Conservation (phyloP, 2,888 invertebrate species). For the Drosophila algonquin region DNA sequence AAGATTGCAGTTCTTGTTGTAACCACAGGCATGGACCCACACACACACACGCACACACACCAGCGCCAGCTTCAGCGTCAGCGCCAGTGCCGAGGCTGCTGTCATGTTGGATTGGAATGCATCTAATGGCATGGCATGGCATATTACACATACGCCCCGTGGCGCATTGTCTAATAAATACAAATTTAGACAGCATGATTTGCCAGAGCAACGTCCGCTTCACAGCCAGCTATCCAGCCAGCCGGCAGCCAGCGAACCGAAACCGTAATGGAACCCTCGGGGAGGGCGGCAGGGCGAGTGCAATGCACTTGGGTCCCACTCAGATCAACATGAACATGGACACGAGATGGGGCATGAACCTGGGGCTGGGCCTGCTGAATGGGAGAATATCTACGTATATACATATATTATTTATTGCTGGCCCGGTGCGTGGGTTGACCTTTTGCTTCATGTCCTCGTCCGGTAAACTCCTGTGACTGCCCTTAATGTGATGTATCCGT, state of each 20-base stretch:
- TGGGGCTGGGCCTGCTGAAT: constrained; percentile 1
- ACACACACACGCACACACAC: constrained; percentile 5
- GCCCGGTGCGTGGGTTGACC: constrained; percentile 48
- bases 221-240: neutral
- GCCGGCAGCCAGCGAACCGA: neutral
- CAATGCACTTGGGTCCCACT: constrained; percentile 36
- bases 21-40: constrained; percentile 15
- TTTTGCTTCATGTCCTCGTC: constrained; percentile 18
- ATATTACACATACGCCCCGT: constrained; percentile 79
- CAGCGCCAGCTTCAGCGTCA: constrained; percentile 22
- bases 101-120: constrained; percentile 64
- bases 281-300: constrained; percentile 14
- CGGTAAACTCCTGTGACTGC: constrained; percentile 2
- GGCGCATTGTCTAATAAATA: constrained; percentile 75
- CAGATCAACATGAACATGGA: neutral
- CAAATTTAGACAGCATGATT: constrained; percentile 74
- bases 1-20: constrained; percentile 24
- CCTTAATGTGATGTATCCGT: constrained; percentile 52
- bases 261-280: constrained; percentile 1
- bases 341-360: constrained; percentile 5
- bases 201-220: constrained; percentile 36
- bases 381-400: constrained; percentile 38
- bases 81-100: constrained; percentile 47
- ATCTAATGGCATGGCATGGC: constrained; percentile 61
- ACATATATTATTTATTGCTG: constrained; percentile 70